These are phyloP conservation scores for Agrilus cyanescens DNA, from an alignment of 2,888 invertebrate species.

Conservation along the genomic window DNA sequence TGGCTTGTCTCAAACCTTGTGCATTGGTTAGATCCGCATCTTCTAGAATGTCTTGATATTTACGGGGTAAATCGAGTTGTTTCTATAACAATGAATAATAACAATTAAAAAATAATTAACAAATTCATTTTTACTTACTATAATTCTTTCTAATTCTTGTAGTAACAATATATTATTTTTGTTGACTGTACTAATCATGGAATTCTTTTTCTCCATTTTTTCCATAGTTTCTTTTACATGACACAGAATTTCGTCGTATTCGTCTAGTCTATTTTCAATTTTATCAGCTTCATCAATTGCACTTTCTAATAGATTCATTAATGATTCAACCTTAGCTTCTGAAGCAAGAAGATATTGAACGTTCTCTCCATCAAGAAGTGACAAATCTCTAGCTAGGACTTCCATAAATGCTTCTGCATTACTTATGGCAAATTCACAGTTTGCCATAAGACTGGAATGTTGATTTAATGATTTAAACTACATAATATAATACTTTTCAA, in stretches of 20 bases:
- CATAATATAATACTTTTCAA: background rate
- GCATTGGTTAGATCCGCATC: constrained; percentile 61
- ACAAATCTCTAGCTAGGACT: constrained; percentile 70
- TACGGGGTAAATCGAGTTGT: constrained; percentile 57
- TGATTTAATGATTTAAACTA: background rate
- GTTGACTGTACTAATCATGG: constrained; percentile 74
- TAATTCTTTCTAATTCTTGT: constrained; percentile 64
- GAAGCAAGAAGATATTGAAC: constrained; percentile 87
- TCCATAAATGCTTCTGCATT: constrained; percentile 73
- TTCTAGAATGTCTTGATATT: constrained; percentile 53
- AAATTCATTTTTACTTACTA: constrained; percentile 42
- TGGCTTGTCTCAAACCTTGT: constrained; percentile 48
- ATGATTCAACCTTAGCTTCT: constrained; percentile 62
- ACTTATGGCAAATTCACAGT: constrained; percentile 79
- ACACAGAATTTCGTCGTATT: constrained; percentile 70
- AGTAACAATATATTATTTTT: constrained; percentile 71
- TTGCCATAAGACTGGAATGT: constrained; percentile 57
- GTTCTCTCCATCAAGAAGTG: constrained; percentile 79
- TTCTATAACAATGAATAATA: constrained; percentile 33
- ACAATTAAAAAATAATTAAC: constrained; percentile 5
- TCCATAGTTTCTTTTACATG: constrained; percentile 82
- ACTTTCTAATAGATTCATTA: constrained; percentile 69
- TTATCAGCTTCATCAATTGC: constrained; percentile 64
- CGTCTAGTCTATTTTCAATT: constrained; percentile 61
- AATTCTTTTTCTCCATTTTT: constrained; percentile 83